Conservation (phyloP, 1,140 invertebrate species). For the Lasioglossum baleicum region DNA sequence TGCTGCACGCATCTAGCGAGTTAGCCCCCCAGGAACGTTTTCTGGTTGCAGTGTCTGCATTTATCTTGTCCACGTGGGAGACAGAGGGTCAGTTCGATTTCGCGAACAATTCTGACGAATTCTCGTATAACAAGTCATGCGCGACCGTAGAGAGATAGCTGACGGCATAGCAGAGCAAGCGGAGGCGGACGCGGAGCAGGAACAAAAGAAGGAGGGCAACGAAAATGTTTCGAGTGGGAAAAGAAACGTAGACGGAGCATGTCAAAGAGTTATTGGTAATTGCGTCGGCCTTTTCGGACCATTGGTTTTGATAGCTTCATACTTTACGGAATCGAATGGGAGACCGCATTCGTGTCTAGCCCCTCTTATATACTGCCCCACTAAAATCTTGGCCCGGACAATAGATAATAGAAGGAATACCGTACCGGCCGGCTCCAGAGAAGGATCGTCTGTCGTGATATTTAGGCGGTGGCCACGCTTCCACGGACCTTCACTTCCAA, state of each 20-base stretch:
- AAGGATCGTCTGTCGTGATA: constrained; percentile 51
- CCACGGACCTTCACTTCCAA: constrained; percentile 3
- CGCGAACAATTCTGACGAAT: constrained; percentile 41
- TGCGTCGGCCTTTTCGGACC: constrained; percentile 74
- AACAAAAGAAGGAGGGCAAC: background rate
- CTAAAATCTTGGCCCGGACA: constrained; percentile 74
- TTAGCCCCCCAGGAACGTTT: background rate
- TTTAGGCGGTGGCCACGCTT: constrained; percentile 43
- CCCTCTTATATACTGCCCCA: constrained; percentile 69
- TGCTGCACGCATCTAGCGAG: background rate
- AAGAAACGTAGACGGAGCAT: constrained; percentile 67
- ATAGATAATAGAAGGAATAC: constrained; percentile 72
- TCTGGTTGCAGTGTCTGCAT: constrained; percentile 7
- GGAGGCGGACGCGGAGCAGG: background rate
- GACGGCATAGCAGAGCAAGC: background rate
- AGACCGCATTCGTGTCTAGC: constrained; percentile 68
- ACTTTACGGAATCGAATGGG: constrained; percentile 77
- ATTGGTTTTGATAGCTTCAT: constrained; percentile 79
- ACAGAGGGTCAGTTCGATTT: constrained; percentile 30
- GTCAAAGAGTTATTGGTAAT: constrained; percentile 78
- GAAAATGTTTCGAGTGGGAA: constrained; percentile 60
- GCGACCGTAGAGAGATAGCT: background rate
- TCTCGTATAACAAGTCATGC: background rate
- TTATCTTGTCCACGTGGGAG: background rate
- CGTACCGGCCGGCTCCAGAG: constrained; percentile 19